phyloP scores from a whole-genome alignment of 2,797 vertebrate species.

The Lates japonicus region DNA sequence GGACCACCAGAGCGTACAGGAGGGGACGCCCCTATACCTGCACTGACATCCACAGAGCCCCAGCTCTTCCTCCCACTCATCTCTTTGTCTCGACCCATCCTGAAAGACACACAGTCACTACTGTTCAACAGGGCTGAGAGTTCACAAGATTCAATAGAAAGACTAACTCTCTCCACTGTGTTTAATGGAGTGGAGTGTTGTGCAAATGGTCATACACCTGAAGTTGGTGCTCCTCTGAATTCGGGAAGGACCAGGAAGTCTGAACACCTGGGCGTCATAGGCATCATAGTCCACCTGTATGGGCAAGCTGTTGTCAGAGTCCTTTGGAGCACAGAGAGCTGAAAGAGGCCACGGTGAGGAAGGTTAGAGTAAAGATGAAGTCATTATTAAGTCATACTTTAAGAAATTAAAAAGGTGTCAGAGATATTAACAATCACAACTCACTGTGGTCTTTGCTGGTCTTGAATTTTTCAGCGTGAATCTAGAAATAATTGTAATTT shows the following conservation, averaged over 20 bases:
- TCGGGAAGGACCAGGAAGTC: slow-evolving; percentile 93
- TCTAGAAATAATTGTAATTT: slow-evolving; percentile 70
- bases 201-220: slow-evolving; percentile 81
- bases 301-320: slow-evolving; percentile 93
- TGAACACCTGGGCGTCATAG: slow-evolving; percentile 94
- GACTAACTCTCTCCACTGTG: no score
- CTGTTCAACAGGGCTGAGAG: neutral
- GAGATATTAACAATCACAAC: slow-evolving; percentile 53
- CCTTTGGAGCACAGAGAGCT: slow-evolving; percentile 93
- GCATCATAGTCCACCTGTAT: slow-evolving; percentile 98
- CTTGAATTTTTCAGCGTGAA: slow-evolving; percentile 89
- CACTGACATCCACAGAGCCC: slow-evolving; percentile 89
- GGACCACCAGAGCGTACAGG: slow-evolving; percentile 81
- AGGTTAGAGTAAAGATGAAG: neutral
- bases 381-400: neutral
- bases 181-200: neutral
- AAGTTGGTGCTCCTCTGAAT: slow-evolving; percentile 91
- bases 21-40: slow-evolving; percentile 88
- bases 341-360: slow-evolving; percentile 28
- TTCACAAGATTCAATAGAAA: neutral
- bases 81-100: slow-evolving; percentile 88
- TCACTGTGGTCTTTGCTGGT: slow-evolving; percentile 92
- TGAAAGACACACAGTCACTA: slow-evolving; percentile 54
- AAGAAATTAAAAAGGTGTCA: neutral
- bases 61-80: slow-evolving; percentile 90